These are phyloP conservation scores for Xerus rutilus DNA, from an alignment of 2,797 vertebrate species.

Conservation along the genomic window DNA sequence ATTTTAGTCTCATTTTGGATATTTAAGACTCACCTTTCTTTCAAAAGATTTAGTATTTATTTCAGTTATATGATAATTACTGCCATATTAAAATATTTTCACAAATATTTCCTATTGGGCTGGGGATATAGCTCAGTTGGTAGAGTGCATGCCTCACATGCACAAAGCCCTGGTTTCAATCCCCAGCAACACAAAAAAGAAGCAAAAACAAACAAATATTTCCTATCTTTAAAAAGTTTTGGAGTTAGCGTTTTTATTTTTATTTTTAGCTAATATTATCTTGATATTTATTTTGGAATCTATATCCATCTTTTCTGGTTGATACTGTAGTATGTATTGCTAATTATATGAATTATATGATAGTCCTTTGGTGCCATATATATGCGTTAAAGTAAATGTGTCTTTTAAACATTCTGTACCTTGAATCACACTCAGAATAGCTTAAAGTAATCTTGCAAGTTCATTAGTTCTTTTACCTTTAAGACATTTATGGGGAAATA, in stretches of 20 bases:
- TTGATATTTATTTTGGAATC: neutral
- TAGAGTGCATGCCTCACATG: too few species aligned
- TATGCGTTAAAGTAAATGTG: conserved; percentile 42
- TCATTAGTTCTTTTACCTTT: conserved; percentile 28
- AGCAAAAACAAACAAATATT: neutral
- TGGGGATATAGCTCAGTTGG: too few species aligned
- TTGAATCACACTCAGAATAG: conserved; percentile 46
- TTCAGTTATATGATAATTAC: neutral
- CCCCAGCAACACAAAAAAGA: too few species aligned
- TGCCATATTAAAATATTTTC: neutral
- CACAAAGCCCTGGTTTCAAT: too few species aligned
- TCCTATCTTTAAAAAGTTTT: neutral
- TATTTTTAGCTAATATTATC: conserved; percentile 15
- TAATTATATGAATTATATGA: conserved; percentile 45
- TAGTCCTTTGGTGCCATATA: conserved; percentile 54
- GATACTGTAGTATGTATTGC: conserved; percentile 11
- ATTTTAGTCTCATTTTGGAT: neutral
- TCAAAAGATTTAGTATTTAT: neutral
- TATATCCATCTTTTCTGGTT: conserved; percentile 36
- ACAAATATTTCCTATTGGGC: neutral
- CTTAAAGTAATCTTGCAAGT: neutral
- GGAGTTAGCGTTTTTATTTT: neutral
- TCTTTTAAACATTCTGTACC: conserved; percentile 45
- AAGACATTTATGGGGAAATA: conserved; percentile 50
- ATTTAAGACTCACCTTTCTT: conserved; percentile 32